phyloP scores from a whole-genome alignment of 2,888 invertebrate species.

The Hydriomena furcata region DNA sequence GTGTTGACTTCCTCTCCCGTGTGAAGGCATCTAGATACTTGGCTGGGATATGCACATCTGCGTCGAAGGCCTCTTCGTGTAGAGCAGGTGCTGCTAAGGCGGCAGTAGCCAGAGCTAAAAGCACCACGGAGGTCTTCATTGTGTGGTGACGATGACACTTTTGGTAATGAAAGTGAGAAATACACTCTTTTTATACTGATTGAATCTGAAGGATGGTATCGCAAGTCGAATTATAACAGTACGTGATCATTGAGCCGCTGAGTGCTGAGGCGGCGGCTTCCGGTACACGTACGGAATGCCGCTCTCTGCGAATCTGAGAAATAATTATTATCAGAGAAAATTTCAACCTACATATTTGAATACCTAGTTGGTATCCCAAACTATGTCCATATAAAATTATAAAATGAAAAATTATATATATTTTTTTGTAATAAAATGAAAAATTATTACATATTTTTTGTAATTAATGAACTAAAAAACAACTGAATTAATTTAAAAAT shows the following conservation, averaged over 20 bases:
- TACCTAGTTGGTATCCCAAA: too few species aligned
- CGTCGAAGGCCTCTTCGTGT: conserved; percentile 42
- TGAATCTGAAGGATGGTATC: conserved; percentile 33
- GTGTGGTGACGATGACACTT: conserved; percentile 49
- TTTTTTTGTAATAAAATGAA: too few species aligned
- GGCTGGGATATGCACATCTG: conserved; percentile 22
- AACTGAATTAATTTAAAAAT: too few species aligned
- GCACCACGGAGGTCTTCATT: conserved; percentile 70
- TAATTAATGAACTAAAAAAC: too few species aligned
- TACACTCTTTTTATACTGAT: conserved; percentile 64
- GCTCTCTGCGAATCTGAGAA: conserved; percentile 1
- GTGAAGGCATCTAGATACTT: conserved; percentile 33
- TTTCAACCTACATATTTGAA: neutral
- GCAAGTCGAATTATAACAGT: conserved; percentile 41
- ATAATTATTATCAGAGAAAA: neutral
- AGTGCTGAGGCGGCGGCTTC: conserved; percentile 55
- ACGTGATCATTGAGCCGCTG: conserved; percentile 58
- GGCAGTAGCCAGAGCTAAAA: conserved; percentile 58
- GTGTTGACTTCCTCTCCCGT: conserved; percentile 56
- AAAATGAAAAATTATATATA: too few species aligned
- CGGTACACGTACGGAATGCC: conserved; percentile 29
- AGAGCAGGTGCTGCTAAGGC: conserved; percentile 61
- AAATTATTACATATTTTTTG: too few species aligned
- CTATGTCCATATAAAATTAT: too few species aligned
- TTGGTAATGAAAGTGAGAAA: conserved; percentile 51